Conservation (phyloP, 2,797 vertebrate genomes). For the Sphenopsis melanotis region DNA sequence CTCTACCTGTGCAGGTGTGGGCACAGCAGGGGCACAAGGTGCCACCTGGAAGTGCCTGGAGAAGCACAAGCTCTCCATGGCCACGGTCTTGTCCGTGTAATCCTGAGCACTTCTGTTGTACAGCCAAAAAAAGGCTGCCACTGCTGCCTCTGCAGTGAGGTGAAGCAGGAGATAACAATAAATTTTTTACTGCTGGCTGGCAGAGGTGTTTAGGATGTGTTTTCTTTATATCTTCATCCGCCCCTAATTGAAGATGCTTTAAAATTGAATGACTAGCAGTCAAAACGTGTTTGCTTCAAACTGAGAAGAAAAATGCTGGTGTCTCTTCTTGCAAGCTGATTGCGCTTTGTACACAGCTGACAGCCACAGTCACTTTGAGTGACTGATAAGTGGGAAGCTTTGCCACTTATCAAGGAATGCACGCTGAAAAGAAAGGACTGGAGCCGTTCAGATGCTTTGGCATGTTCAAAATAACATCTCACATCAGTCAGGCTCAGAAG, state of each 20-base stretch:
- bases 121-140: slow-evolving; percentile 37
- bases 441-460: slow-evolving; percentile 73
- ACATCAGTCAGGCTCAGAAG: slow-evolving; percentile 77
- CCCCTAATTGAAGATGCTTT: slow-evolving; percentile 84
- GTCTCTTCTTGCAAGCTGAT: slow-evolving; percentile 79
- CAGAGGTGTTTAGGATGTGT: slow-evolving; percentile 79
- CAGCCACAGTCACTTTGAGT: slow-evolving; percentile 83
- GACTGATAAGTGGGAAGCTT: slow-evolving; percentile 83
- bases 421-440: slow-evolving; percentile 72
- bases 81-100: slow-evolving; percentile 18
- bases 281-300: slow-evolving; percentile 84
- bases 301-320: slow-evolving; percentile 84
- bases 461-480: slow-evolving; percentile 82
- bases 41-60: background rate
- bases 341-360: slow-evolving; percentile 82
- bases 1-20: background rate
- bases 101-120: slow-evolving; percentile 7
- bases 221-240: slow-evolving; percentile 80
- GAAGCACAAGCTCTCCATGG: background rate
- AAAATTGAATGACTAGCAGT: slow-evolving; percentile 84
- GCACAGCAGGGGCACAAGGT: background rate
- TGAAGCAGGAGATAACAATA: slow-evolving; percentile 76
- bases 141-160: slow-evolving; percentile 49
- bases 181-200: slow-evolving; percentile 74
- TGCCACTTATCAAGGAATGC: slow-evolving; percentile 79